Evolutionary conservation across 1,140 invertebrate species (phyloP), one percentile per base, ranked within the genome.

Genomic region (Neodiprion lecontei): DNA sequence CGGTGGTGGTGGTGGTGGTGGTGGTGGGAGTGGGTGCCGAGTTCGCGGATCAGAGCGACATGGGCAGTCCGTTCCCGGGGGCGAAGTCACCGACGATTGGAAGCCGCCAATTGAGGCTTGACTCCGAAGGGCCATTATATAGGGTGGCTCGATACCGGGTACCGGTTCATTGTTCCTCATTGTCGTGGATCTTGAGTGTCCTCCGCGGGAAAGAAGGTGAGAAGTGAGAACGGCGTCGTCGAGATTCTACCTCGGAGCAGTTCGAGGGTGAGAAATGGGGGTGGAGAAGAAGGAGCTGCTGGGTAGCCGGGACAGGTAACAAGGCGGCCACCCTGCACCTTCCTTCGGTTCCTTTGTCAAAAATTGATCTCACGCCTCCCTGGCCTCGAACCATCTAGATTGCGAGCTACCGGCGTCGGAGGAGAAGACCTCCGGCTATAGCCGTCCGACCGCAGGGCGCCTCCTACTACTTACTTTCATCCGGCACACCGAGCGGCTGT

Each of bases 401-500:
- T 40, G 28, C 28, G 5, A 1, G 28, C 28, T 40, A 40, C 28
- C 28, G 17, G 17, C 17, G 17, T 21, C 17, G 17, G 17, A 21
- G 17, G 17, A 21, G 17, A 40, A 3, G 28, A 40, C 28, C 1
- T 40, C 28, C 5, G 5, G 28, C 28, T 5, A 40, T 40, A 5
- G 28, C 5, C 28, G 28, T 40, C 28, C 28, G 28, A 40, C 28
- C 28, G 5, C 28, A 40, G 1, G 5, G 28, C 5, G 28, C 2
- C 5, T 69, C 48, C 48, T 23, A 72, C 67, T 79, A 91, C 92
- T 92, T 88, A 97, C 96, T 96, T 91, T 97, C 95, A 86, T 97
- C 96, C 67, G 93, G 92, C 75, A 96, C 94, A 23, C 94, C 95
- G 80, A 92, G 91, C 1, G 94, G 94, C 83, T 97, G 95, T 4